These are phyloP conservation scores for Meriones psammophilus DNA, from an alignment of 2,797 vertebrate genomes.

Conservation along the genomic window DNA sequence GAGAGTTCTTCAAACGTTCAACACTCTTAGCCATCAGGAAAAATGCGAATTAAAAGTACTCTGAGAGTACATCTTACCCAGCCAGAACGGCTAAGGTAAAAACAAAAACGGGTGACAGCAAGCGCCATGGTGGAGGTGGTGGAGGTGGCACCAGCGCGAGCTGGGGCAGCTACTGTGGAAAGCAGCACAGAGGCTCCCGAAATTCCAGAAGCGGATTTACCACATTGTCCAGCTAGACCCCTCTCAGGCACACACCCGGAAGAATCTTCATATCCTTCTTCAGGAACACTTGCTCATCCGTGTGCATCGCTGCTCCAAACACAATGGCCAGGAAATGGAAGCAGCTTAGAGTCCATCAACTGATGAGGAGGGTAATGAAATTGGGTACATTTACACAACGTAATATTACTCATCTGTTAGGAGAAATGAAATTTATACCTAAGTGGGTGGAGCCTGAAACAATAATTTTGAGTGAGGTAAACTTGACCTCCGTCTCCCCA, in stretches of 20 bases:
- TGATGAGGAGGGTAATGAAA: not conserved
- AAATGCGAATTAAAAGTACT: not conserved
- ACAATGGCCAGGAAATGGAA: not conserved
- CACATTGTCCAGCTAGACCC: no score
- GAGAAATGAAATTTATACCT: not conserved
- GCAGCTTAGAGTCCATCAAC: not conserved
- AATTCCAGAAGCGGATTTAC: not conserved
- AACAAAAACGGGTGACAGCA: not conserved
- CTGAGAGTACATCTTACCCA: not conserved
- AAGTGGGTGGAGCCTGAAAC: not conserved
- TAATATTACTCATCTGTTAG: not conserved
- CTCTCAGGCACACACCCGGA: not conserved
- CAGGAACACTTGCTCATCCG: no score
- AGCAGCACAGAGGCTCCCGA: not conserved
- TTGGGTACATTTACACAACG: not conserved
- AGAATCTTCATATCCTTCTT: not conserved
- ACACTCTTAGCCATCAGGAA: not conserved
- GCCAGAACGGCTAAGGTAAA: not conserved
- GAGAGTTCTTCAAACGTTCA: not conserved
- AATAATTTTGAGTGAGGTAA: not conserved
- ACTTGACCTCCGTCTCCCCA: not conserved
- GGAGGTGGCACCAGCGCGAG: not conserved
- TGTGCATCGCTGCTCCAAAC: no score
- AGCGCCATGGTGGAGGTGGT: not conserved
- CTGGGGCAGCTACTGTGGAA: not conserved